phyloP scores from a whole-genome alignment of 2,888 invertebrate genomes.

The Cephus rjabovi region DNA sequence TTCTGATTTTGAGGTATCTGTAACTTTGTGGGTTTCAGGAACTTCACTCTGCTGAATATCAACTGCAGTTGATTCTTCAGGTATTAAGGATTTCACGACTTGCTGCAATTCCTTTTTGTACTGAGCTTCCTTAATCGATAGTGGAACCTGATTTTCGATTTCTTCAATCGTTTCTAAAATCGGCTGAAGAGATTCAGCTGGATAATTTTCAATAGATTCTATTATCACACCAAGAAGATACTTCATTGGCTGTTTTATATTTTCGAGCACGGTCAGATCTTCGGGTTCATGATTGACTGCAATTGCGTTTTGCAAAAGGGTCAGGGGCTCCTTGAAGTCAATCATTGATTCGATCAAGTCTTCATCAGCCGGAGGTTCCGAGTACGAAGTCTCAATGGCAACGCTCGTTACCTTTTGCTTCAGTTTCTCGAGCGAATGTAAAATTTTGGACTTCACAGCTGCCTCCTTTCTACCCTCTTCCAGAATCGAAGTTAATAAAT shows the following conservation, averaged over 20 bases:
- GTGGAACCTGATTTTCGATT: constrained; percentile 48
- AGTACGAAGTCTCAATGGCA: constrained; percentile 47
- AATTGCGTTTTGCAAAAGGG: constrained; percentile 39
- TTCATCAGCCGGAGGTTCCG: constrained; percentile 44
- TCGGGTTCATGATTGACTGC: constrained; percentile 40
- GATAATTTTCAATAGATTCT: constrained; percentile 33
- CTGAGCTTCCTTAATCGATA: constrained; percentile 45
- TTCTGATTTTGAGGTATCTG: background rate
- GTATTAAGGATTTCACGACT: constrained; percentile 37
- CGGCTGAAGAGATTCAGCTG: constrained; percentile 31
- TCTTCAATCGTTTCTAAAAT: constrained; percentile 47
- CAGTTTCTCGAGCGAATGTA: constrained; percentile 38
- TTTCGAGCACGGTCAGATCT: constrained; percentile 41
- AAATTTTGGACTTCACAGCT: constrained; percentile 30
- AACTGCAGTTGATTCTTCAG: constrained; percentile 26
- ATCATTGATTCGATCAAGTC: constrained; percentile 43
- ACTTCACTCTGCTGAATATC: constrained; percentile 25
- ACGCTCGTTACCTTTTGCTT: constrained; percentile 44
- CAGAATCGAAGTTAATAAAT: constrained; percentile 41
- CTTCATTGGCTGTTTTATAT: constrained; percentile 42
- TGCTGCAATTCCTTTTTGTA: constrained; percentile 46
- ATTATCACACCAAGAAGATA: constrained; percentile 41
- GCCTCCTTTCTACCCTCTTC: constrained; percentile 31
- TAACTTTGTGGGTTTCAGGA: constrained; percentile 12
- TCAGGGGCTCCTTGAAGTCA: constrained; percentile 44